These are phyloP conservation scores for Trichogramma dendrolimi DNA, from an alignment of 2,888 invertebrate genomes.

Conservation along the genomic window DNA sequence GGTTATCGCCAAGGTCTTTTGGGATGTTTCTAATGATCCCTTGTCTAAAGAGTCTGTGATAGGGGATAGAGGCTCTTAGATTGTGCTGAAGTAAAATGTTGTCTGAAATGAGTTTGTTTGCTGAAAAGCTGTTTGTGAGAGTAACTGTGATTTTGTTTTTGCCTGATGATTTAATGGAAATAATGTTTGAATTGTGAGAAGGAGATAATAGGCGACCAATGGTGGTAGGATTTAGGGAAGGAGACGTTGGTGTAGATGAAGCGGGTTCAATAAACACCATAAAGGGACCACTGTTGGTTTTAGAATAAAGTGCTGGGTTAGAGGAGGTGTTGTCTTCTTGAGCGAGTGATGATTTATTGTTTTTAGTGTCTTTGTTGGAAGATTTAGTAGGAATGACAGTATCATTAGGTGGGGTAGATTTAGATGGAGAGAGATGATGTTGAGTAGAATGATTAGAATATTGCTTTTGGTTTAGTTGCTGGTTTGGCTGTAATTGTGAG, in stretches of 20 bases:
- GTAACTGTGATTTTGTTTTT: neutral
- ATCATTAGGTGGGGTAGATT: too few relatives aligned
- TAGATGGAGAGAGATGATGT: too few relatives aligned
- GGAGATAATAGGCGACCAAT: neutral
- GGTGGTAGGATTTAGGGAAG: neutral
- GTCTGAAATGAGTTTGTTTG: neutral
- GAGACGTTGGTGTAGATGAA: neutral
- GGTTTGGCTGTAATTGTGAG: too few relatives aligned
- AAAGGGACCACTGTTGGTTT: neutral
- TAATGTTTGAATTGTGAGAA: neutral
- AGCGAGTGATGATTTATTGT: too few relatives aligned
- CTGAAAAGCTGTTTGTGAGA: neutral
- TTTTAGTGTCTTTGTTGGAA: too few relatives aligned
- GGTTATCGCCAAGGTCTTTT: neutral
- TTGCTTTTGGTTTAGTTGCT: too few relatives aligned
- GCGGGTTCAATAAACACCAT: neutral
- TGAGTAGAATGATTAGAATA: too few relatives aligned
- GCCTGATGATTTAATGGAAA: neutral
- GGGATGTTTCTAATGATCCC: conserved; percentile 7
- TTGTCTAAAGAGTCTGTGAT: neutral
- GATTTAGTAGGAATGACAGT: too few relatives aligned
- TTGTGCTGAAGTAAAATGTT: neutral
- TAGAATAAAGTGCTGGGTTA: neutral
- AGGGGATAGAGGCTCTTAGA: neutral
- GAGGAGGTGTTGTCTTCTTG: too few relatives aligned